These are phyloP conservation scores for Onychostoma macrolepis DNA, from an alignment of 2,113 vertebrate genomes.

Conservation along the genomic window DNA sequence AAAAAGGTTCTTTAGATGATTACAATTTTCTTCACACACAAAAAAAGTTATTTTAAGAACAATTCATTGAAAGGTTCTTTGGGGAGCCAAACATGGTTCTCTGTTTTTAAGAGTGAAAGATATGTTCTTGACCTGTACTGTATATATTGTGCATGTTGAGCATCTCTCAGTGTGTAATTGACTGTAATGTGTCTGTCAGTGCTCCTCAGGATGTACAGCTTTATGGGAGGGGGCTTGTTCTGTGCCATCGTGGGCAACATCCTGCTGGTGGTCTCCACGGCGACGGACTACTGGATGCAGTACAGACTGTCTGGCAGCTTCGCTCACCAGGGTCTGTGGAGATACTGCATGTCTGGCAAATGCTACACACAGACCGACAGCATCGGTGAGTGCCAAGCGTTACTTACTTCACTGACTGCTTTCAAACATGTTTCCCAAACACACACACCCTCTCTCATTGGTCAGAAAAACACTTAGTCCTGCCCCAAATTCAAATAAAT, in stretches of 20 bases:
- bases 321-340: constrained; percentile 89
- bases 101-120: not conserved
- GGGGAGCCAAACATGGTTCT: not conserved
- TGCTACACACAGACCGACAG: constrained; percentile 89
- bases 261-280: constrained; percentile 85
- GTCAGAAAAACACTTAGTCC: too few species aligned
- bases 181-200: constrained; percentile 49
- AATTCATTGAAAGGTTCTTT: too few species aligned
- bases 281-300: constrained; percentile 93
- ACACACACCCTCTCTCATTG: too few species aligned
- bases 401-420: not conserved
- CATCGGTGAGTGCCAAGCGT: constrained; percentile 77
- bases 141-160: not conserved
- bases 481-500: too few species aligned
- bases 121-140: not conserved
- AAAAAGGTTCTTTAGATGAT: not conserved
- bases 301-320: constrained; percentile 85
- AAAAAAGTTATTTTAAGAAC: too few species aligned
- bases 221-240: constrained; percentile 90
- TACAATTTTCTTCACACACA: too few species aligned
- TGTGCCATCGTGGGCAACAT: constrained; percentile 89
- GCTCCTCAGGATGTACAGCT: constrained; percentile 85
- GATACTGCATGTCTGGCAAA: constrained; percentile 86
- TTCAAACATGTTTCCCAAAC: not conserved
- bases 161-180: not conserved